These are phyloP conservation scores for Pantherophis guttatus DNA, from an alignment of 2,113 vertebrate species.

Conservation along the genomic window DNA sequence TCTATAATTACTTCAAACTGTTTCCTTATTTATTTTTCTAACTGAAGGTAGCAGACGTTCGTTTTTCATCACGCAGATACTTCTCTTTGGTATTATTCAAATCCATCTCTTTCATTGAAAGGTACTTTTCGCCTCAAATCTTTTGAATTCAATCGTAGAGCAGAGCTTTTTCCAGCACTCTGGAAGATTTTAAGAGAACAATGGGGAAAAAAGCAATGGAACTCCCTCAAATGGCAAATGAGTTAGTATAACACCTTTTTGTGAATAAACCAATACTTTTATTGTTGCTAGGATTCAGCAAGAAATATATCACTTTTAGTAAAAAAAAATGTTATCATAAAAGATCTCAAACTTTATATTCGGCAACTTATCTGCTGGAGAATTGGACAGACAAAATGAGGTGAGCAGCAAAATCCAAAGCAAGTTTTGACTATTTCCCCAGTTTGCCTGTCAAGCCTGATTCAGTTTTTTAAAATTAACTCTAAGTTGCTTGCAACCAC, in stretches of 20 bases:
- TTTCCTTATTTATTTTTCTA: background rate
- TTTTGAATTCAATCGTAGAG: background rate
- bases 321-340: background rate
- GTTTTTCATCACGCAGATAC: background rate
- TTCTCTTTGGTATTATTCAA: background rate
- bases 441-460: background rate
- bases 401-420: background rate
- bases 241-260: background rate
- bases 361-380: background rate
- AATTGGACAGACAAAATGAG: background rate
- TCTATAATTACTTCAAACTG: background rate
- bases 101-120: background rate
- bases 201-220: background rate
- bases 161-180: background rate
- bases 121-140: background rate
- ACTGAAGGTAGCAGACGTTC: background rate
- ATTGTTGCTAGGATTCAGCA: background rate
- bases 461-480: background rate
- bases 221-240: background rate
- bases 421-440: background rate
- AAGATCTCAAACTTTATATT: background rate
- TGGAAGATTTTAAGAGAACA: conserved; percentile 1
- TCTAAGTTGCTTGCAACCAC: background rate
- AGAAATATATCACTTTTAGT: background rate
- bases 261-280: background rate